Conservation (phyloP, 2,797 vertebrate genomes). For the Picus viridis region DNA sequence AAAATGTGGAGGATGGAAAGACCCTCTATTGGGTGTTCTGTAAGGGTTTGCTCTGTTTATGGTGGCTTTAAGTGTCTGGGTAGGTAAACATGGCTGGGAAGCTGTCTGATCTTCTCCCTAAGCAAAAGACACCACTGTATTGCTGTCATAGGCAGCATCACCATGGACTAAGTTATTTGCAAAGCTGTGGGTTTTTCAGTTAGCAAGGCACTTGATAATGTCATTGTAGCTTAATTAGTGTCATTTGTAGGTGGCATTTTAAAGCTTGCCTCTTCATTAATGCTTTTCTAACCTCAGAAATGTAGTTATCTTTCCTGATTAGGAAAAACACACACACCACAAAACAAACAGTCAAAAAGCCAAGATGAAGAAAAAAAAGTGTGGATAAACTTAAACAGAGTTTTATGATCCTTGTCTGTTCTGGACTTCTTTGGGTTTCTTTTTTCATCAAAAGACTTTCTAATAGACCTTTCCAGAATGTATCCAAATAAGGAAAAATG, state of each 20-base stretch:
- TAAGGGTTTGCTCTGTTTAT: background rate
- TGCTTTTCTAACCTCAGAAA: background rate
- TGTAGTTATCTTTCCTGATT: background rate
- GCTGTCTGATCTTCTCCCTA: background rate
- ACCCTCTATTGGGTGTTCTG: background rate
- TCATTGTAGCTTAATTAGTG: background rate
- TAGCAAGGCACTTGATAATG: background rate
- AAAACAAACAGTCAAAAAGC: background rate
- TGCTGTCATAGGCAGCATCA: background rate
- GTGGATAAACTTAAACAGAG: background rate
- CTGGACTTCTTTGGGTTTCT: background rate
- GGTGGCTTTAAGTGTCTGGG: background rate
- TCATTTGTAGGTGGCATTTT: background rate
- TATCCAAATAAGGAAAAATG: background rate
- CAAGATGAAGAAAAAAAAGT: background rate
- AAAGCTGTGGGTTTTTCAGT: background rate
- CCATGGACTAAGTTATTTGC: background rate
- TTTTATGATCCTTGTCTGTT: background rate
- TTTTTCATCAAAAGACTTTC: background rate
- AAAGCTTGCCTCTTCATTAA: background rate
- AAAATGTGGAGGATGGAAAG: background rate
- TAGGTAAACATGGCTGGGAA: background rate
- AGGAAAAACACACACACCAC: background rate
- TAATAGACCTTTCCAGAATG: constrained; percentile 7
- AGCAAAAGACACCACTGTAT: background rate